Base-by-base conservation (phyloP, 2,797 vertebrate species). In the Enteromius afrohamiltoni region DNA sequence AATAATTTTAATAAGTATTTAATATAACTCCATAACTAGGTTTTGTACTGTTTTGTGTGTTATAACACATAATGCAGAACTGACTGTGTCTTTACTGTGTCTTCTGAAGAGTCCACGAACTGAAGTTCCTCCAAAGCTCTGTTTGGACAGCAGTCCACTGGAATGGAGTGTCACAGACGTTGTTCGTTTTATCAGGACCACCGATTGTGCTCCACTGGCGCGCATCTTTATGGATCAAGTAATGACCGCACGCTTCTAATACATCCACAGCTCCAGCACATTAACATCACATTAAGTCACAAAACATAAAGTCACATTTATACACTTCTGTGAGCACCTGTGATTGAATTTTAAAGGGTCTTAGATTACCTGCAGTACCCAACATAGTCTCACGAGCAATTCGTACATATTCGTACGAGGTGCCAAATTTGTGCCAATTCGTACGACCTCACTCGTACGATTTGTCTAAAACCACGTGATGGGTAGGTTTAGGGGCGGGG, bases 201-300 rank as follows among this genome's bases (percentile, higher is more conserved):
- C 98, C 0, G 98, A 99, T 94, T 99, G 98, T 88, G 97, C 97
- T 51, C 97, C 97, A 0, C 92, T 99, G 83, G 97, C 98, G 0
- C 94, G 96, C 88, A 98, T 99, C 90, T 99, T 99, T 93, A 92
- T 97, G 89, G 98, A 98, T 93, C 98, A 99, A 96, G 98, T 99
- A 94, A 76, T 51, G n/a, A 58, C 67, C 1, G 10, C 31, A 9
- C 29, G 83, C 79, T 79, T 55, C 21, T n/a, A 55, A 88, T 26
- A 45, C 3, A 64, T 64, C 60, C 60, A 64, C 60, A 64, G 6
- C 26, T 3, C 68, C 80, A 45, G 8, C 53, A 53, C 42, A 42
- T 60, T 37, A 8, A 40, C 53, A 55, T 55, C 26, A 19, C n/a
- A n/a, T n/a, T n/a, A n/a, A n/a, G n/a, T n/a, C n/a, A n/a, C n/a